Conservation (phyloP, 2,797 vertebrate genomes). For the Triplophysa yarkandensis region DNA sequence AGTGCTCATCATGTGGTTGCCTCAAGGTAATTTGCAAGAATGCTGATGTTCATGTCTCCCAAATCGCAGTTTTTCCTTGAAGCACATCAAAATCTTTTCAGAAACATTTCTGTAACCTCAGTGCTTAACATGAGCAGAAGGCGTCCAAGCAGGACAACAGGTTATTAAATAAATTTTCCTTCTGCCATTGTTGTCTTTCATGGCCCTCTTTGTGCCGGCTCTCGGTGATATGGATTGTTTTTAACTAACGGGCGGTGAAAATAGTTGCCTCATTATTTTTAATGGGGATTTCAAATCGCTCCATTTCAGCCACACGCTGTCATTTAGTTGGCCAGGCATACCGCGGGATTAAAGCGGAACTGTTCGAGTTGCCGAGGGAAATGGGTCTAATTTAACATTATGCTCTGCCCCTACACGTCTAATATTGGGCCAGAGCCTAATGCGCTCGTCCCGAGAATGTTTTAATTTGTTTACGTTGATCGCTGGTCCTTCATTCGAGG, state of each 20-base stretch:
- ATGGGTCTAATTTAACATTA: slow-evolving; percentile 45
- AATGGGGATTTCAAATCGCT: slow-evolving; percentile 74
- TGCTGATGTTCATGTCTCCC: background rate
- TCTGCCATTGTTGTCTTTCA: slow-evolving; percentile 63
- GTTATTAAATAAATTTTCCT: slow-evolving; percentile 71
- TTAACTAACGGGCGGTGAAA: slow-evolving; percentile 71
- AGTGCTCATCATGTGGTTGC: background rate
- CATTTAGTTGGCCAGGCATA: slow-evolving; percentile 63
- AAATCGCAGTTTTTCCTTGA: slow-evolving; percentile 32
- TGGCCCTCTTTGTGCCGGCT: slow-evolving; percentile 58
- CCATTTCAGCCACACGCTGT: slow-evolving; percentile 60
- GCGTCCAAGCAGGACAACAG: slow-evolving; percentile 65
- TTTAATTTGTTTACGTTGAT: slow-evolving; percentile 64
- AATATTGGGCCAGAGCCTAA: slow-evolving; percentile 42
- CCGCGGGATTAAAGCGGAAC: slow-evolving; percentile 62
- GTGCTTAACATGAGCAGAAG: slow-evolving; percentile 54
- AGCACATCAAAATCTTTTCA: slow-evolving; percentile 17
- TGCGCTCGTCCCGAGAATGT: slow-evolving; percentile 41
- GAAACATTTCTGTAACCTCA: slow-evolving; percentile 1
- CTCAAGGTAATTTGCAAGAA: background rate
- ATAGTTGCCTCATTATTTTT: slow-evolving; percentile 78
- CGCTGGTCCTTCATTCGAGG: slow-evolving; percentile 44
- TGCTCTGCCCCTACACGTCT: slow-evolving; percentile 29
- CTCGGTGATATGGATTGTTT: slow-evolving; percentile 72
- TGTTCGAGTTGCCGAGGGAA: slow-evolving; percentile 52